Evolutionary conservation across 1,140 invertebrate genomes (phyloP), one percentile per base, ranked within the genome.

Genomic region (Chlorops oryzae): DNA sequence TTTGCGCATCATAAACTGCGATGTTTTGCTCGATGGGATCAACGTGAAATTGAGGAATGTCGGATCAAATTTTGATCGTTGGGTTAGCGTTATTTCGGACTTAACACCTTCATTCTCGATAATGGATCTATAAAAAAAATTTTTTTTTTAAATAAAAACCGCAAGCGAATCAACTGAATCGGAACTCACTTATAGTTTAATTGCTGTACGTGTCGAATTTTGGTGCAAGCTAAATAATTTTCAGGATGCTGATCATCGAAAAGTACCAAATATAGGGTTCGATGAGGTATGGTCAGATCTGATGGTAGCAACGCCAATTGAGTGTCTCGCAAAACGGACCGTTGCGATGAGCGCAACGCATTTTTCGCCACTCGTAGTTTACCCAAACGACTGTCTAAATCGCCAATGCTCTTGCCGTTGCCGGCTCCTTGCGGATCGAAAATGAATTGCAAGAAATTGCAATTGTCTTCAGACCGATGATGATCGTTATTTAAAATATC

Each of bases 401-500:
- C 90, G 2, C 92, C 92, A 3, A 90, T 81, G 35, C 82, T 81
- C 69, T 81, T 80, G 0, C 80, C 80, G 17, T 79, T 73, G 0
- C 86, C 85, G 28, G 75, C 73, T 50, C 84, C 83, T 47, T 86
- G 80, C 1, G 90, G 90, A 76, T 94, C 88, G 59, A 91, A 93
- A 0, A 95, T 79, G 17, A 85, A 74, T 71, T 92, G 88, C 0
- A 94, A 74, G 48, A 86, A 86, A 68, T 92, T 87, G 66, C 91
- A 94, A 56, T 87, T 84, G 38, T 80, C 78, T 59, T 82, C 81
- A 42, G 79, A 75, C 52, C 75, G 79, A 70, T 86, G 85, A 59
- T 81, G 82, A 51, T 84, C 81, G 3, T 81, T 78, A 58, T 92
- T 88, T 13, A 93, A 82, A 47, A 93, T 88, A 65, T 96, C 92